phyloP scores from a whole-genome alignment of 2,797 vertebrate species.

The Sebastes trivittatus region DNA sequence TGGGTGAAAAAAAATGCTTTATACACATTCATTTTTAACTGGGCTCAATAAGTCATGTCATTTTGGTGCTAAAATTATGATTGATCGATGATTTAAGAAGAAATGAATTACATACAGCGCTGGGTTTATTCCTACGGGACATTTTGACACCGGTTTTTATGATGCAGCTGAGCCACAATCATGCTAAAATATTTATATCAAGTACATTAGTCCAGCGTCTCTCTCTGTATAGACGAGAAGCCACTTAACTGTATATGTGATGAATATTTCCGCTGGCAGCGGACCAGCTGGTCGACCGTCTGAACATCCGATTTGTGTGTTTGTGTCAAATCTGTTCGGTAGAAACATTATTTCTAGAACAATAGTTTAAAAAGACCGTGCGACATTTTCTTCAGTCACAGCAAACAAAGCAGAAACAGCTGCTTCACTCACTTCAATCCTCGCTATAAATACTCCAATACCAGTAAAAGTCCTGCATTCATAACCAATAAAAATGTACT shows the following conservation, averaged over 20 bases:
- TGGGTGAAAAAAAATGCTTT: neutral
- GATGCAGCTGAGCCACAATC: neutral
- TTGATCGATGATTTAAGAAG: neutral
- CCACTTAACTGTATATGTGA: conserved; percentile 17
- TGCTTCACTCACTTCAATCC: neutral
- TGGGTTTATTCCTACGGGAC: neutral
- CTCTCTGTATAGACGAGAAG: neutral
- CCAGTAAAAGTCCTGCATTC: neutral
- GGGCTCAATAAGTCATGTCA: neutral
- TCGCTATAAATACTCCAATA: neutral
- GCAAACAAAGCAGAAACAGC: neutral
- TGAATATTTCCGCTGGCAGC: conserved; percentile 28
- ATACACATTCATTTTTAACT: neutral
- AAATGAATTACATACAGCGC: neutral
- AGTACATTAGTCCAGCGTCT: conserved; percentile 27
- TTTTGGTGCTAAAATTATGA: neutral
- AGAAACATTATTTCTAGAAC: neutral
- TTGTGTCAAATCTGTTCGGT: neutral
- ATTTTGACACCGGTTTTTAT: neutral
- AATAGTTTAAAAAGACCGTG: neutral
- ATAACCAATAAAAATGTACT: neutral
- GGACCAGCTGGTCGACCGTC: conserved; percentile 19
- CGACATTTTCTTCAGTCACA: neutral
- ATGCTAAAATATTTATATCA: conserved; percentile 44
- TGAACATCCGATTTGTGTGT: conserved; percentile 7